These are phyloP conservation scores for Tarsius wallacei DNA, from an alignment of 2,797 vertebrate genomes.

Conservation along the genomic window DNA sequence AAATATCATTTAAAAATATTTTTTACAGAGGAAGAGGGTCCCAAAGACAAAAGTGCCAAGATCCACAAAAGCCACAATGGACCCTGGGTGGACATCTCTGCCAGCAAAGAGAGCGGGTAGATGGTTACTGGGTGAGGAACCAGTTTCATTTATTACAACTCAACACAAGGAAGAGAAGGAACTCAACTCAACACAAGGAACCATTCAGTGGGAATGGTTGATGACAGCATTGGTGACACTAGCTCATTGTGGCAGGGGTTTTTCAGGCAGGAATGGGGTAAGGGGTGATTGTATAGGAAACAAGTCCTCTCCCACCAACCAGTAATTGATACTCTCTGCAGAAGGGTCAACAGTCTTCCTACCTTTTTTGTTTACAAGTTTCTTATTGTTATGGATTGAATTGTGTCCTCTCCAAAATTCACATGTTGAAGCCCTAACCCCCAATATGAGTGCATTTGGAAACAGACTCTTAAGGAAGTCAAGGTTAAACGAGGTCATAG, in stretches of 20 bases:
- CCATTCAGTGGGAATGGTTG: accelerated
- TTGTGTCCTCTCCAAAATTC: not conserved
- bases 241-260: not conserved
- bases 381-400: not conserved
- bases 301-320: not conserved
- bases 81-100: not conserved
- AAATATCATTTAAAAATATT: not conserved
- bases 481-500: not conserved
- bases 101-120: not conserved
- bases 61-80: not conserved
- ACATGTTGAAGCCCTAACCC: not conserved
- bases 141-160: not conserved
- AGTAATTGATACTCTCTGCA: accelerated
- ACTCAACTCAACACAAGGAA: not conserved
- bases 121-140: not conserved
- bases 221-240: accelerated
- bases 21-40: not conserved
- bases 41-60: not conserved
- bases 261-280: not conserved
- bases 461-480: not conserved
- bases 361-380: not conserved
- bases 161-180: too few relatives aligned
- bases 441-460: not conserved
- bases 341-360: accelerated
- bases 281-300: too few relatives aligned